Conservation (phyloP, 2,888 invertebrate species). For the Dicyrtomina minuta region DNA sequence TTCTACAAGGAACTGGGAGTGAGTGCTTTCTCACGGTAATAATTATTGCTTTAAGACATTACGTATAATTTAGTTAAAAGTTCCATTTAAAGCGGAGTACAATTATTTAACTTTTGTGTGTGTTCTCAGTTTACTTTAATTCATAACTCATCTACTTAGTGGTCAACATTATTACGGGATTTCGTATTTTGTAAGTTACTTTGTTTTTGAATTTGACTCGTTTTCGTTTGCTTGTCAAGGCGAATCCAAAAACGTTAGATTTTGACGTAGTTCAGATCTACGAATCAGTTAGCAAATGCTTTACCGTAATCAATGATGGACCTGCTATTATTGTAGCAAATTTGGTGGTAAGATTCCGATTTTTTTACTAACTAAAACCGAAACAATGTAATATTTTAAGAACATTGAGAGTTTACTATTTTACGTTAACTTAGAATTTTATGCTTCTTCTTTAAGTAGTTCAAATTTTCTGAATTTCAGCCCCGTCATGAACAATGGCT, state of each 20-base stretch:
- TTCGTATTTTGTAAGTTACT: not conserved
- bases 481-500: slow-evolving; percentile 47
- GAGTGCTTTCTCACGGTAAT: slow-evolving; percentile 5
- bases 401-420: too few relatives aligned
- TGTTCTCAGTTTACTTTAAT: not conserved
- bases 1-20: slow-evolving; percentile 32
- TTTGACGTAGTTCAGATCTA: slow-evolving; percentile 48
- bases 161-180: not conserved
- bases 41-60: too few relatives aligned
- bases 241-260: slow-evolving; percentile 25
- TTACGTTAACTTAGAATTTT: too few relatives aligned
- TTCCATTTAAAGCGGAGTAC: too few relatives aligned
- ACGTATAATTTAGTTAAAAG: too few relatives aligned
- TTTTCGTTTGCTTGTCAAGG: not conserved
- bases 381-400: too few relatives aligned
- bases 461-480: slow-evolving; percentile 33
- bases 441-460: too few relatives aligned
- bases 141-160: too few relatives aligned
- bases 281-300: slow-evolving; percentile 35
- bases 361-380: too few relatives aligned
- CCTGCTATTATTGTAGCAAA: slow-evolving; percentile 33
- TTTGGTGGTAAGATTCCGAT: slow-evolving; percentile 32
- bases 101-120: not conserved
- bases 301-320: slow-evolving; percentile 41
- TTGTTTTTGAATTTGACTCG: not conserved